phyloP scores from a whole-genome alignment of 2,113 vertebrate species.

The Neofelis nebulosa region DNA sequence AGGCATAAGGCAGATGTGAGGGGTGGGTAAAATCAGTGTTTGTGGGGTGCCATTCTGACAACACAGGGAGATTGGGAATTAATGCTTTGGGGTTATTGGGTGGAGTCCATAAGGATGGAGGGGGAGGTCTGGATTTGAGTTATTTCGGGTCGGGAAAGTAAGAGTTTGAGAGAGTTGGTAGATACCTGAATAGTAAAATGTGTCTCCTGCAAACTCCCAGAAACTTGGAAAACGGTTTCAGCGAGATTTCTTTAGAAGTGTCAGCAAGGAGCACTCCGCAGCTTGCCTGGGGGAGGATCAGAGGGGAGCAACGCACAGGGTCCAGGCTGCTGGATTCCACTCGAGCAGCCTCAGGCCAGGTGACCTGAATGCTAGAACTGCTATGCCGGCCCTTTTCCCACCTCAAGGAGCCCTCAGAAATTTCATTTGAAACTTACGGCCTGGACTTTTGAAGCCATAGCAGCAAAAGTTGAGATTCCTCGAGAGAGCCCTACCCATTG shows the following conservation, averaged over 20 bases:
- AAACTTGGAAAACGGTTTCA: neutral
- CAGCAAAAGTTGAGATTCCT: neutral
- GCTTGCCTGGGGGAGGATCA: neutral
- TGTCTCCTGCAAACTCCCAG: neutral
- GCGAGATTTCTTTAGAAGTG: neutral
- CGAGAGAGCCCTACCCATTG: neutral
- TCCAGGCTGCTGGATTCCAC: neutral
- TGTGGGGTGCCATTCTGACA: neutral
- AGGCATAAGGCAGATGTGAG: neutral
- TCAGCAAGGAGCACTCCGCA: rapidly evolving
- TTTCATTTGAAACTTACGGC: neutral
- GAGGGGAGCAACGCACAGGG: rapidly evolving
- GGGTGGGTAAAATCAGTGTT: neutral
- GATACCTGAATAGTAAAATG: neutral
- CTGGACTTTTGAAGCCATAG: neutral
- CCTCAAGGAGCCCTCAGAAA: neutral
- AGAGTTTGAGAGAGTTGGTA: neutral
- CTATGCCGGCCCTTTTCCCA: neutral
- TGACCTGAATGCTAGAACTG: rapidly evolving
- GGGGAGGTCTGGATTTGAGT: neutral
- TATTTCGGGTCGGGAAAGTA: neutral
- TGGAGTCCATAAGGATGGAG: neutral
- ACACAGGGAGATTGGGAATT: neutral
- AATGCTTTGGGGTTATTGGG: neutral
- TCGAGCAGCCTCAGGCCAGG: neutral